These are phyloP conservation scores for Aldrovandia affinis DNA, from an alignment of 2,797 vertebrate species.

Conservation along the genomic window DNA sequence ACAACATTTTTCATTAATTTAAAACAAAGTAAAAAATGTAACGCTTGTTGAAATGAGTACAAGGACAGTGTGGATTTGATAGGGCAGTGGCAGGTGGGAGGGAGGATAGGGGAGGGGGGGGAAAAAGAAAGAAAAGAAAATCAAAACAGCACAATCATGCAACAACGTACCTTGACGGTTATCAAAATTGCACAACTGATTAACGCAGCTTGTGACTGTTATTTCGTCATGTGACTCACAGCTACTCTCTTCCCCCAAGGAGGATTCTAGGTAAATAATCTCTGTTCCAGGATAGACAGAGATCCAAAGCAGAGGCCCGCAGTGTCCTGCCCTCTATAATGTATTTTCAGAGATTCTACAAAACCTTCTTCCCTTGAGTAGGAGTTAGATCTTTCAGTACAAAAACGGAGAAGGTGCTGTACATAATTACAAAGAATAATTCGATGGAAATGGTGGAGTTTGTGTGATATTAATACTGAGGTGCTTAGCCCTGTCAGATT, in stretches of 20 bases:
- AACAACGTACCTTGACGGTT: slow-evolving; percentile 17
- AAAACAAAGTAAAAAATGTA: neutral
- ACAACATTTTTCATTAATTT: neutral
- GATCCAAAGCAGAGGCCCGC: neutral
- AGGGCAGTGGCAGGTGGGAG: neutral
- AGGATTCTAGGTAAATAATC: neutral
- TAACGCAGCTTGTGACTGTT: neutral
- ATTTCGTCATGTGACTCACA: slow-evolving; percentile 1
- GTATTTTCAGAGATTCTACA: neutral
- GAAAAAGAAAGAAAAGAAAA: neutral
- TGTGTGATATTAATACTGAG: neutral
- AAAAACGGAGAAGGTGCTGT: neutral
- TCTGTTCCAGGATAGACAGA: neutral
- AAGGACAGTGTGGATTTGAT: neutral
- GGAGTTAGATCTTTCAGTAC: neutral
- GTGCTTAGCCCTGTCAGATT: neutral
- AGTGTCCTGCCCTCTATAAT: neutral
- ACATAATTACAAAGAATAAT: neutral
- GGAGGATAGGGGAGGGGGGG: too few relatives aligned
- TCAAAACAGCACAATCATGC: neutral
- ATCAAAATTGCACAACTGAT: slow-evolving; percentile 16
- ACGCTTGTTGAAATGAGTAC: neutral
- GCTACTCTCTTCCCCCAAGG: neutral
- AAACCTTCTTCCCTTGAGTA: neutral
- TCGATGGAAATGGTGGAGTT: neutral